phyloP scores from a whole-genome alignment of 2,113 vertebrate species.

The Cololabis saira region DNA sequence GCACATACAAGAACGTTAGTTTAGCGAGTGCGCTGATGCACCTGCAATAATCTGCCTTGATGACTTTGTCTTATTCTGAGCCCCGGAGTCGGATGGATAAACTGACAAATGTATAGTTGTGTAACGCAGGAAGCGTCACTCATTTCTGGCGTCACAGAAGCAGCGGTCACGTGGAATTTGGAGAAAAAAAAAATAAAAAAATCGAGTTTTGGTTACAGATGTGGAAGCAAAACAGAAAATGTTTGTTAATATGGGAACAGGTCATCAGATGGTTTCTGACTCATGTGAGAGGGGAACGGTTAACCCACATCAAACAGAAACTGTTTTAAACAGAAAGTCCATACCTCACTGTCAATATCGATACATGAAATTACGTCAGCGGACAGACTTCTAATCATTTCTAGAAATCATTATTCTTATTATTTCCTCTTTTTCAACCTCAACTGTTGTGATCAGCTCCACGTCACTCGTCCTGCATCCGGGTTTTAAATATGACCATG shows the following conservation, averaged over 20 bases:
- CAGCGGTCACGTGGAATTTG: background rate
- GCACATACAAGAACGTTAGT: constrained; percentile 13
- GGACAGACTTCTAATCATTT: no score
- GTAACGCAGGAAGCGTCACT: constrained; percentile 12
- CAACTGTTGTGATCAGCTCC: no score
- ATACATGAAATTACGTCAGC: no score
- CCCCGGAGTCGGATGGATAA: constrained; percentile 7
- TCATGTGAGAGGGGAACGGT: constrained; percentile 10
- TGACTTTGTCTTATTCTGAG: constrained; percentile 2
- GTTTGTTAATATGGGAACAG: background rate
- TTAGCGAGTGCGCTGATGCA: constrained; percentile 11
- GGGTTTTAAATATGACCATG: no score
- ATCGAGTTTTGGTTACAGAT: constrained; percentile 6
- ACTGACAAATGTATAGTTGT: background rate
- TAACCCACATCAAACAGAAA: background rate
- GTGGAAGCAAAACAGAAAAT: constrained; percentile 21
- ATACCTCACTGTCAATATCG: no score
- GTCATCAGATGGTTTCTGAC: background rate
- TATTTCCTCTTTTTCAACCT: no score
- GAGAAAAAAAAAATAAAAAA: constrained; percentile 2
- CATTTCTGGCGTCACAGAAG: background rate
- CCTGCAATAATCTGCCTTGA: constrained; percentile 9
- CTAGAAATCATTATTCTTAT: no score
- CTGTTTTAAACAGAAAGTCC: no score
- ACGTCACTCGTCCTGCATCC: no score